Base-by-base conservation (phyloP, 2,888 invertebrate species). In the Ceratothoa steindachneri region DNA sequence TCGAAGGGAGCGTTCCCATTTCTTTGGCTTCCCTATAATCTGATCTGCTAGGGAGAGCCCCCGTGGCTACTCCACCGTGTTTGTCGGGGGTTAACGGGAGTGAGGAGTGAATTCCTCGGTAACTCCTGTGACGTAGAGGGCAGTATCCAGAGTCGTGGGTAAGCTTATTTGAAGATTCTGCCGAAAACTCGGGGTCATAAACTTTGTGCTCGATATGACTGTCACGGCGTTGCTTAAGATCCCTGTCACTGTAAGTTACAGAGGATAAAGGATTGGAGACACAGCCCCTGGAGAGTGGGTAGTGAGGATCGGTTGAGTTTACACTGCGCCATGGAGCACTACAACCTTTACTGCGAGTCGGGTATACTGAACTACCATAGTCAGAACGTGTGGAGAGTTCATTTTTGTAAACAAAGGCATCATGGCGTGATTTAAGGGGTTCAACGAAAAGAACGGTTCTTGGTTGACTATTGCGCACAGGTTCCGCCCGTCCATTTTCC, bases 371-470 rank as follows among this genome's bases (percentile, higher is more conserved):
- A 27, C 67, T 41, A 24, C 69, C 72, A 55, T 75, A 72, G 19
- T 67, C 51, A 60, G 55, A 67, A 31, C 74, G 53, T 67, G 73
- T n/a, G 41, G 41, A 41, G 41, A 41, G 74, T 51, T 74, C 74
- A 31, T 71, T 68, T 31, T 74, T 74, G 60, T 71, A 67, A 7
- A 74, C 72, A 60, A 24, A 22, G 27, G 24, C 3, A 24, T 60
- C 60, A 15, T 12, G 60, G 2, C 60, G 2, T 24, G 73, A 67
- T 51, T 72, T 72, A 3, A 75, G 78, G 7, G 78, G 78, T 68
- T 78, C 78, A 30, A 78, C 72, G 64, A 78, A 78, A 3, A 78
- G 71, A 24, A 78, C 78, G 24, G 74, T 74, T 30, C 78, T 55
- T 2, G 72, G 72, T 53, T 73, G 73, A n/a, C 71, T 71, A 51